These are phyloP conservation scores for Seriola quinqueradiata DNA, from an alignment of 2,113 vertebrate genomes.

Conservation along the genomic window DNA sequence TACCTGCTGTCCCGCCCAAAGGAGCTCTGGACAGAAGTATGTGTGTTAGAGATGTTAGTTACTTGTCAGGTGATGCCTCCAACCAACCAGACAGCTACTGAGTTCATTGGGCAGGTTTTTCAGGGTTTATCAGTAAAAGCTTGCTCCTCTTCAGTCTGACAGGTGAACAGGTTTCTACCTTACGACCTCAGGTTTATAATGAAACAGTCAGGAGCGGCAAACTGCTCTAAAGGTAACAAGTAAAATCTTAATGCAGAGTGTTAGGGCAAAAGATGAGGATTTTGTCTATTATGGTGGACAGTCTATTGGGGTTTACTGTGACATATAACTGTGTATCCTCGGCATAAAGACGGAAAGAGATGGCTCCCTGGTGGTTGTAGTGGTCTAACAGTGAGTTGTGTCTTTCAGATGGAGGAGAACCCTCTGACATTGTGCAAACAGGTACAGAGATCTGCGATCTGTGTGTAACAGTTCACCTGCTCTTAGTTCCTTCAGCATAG, in stretches of 20 bases:
- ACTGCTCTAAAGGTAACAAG: no score
- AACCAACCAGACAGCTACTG: not conserved
- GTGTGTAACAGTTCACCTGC: not conserved
- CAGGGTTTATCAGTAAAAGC: not conserved
- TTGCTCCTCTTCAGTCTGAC: not conserved
- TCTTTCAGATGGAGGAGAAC: constrained; percentile 60
- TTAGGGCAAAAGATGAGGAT: no score
- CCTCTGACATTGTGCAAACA: constrained; percentile 32
- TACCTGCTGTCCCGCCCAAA: constrained; percentile 91
- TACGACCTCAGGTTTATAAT: not conserved
- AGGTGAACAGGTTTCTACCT: not conserved
- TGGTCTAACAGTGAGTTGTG: constrained; percentile 26
- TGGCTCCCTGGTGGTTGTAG: not conserved
- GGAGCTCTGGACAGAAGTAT: constrained; percentile 91
- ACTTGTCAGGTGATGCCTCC: not conserved
- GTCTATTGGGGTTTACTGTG: not conserved
- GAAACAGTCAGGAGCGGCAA: not conserved
- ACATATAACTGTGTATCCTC: not conserved
- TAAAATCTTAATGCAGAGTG: no score
- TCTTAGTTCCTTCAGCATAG: not conserved
- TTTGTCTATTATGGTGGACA: no score
- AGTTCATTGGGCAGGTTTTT: not conserved
- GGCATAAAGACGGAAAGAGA: not conserved
- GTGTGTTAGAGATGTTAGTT: constrained; percentile 3
- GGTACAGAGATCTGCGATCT: constrained; percentile 34